A percentile compares a stretch with the other conserved stretches of the same genome.
Evolutionary conservation across 2,888 invertebrate genomes (phyloP).

Genomic region (Cerastoderma edule): DNA sequence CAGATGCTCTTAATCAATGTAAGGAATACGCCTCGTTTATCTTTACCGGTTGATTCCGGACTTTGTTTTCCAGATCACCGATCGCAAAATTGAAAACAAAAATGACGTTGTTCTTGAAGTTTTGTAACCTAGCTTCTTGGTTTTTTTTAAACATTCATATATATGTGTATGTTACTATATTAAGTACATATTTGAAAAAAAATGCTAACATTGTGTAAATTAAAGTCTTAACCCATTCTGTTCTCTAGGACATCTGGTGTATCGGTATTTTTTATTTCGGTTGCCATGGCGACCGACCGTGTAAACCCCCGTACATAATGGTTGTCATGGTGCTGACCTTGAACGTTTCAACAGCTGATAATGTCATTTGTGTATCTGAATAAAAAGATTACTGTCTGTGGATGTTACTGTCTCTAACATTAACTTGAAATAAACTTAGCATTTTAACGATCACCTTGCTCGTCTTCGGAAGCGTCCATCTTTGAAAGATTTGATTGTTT

Average conservation of each 20-base stretch:
- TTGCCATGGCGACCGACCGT: slow-evolving; percentile 26
- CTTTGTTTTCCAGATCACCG: no score
- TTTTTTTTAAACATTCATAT: slow-evolving; percentile 9
- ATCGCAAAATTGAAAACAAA: no score
- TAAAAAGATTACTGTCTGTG: slow-evolving; percentile 57
- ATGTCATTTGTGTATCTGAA: slow-evolving; percentile 60
- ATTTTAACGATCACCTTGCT: slow-evolving; percentile 60
- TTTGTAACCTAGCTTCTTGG: slow-evolving; percentile 15
- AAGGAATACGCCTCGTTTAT: no score
- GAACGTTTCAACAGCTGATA: slow-evolving; percentile 50
- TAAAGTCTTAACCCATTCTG: slow-evolving; percentile 30
- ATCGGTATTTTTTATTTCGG: slow-evolving; percentile 15
- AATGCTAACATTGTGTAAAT: slow-evolving; percentile 51
- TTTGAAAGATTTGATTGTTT: no score
- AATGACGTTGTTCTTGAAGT: no score
- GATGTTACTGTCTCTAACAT: slow-evolving; percentile 63
- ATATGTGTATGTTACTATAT: slow-evolving; percentile 13
- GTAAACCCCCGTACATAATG: neutral
- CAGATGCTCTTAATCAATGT: no score
- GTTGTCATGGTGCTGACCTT: slow-evolving; percentile 49
- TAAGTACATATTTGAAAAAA: slow-evolving; percentile 35
- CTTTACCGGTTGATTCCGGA: no score
- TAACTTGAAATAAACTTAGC: slow-evolving; percentile 70
- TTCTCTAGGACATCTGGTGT: slow-evolving; percentile 20
- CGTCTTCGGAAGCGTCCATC: no score